A percentile compares a stretch with the other conserved stretches of the same genome.
phyloP scores from a whole-genome alignment of 2,888 invertebrate species.

The Calameuta filiformis region DNA sequence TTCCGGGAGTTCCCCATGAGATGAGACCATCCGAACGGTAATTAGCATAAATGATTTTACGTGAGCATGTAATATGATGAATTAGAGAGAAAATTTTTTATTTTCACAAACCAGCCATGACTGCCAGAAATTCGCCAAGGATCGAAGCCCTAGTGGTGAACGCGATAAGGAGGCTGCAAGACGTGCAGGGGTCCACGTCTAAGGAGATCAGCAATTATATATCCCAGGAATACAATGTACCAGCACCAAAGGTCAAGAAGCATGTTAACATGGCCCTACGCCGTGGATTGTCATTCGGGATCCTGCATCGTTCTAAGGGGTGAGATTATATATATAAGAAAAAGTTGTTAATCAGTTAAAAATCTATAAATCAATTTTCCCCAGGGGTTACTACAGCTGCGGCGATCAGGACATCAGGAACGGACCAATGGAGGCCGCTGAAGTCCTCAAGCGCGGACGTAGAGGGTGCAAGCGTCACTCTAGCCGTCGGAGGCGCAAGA shows the following conservation, averaged over 20 bases:
- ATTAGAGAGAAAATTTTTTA: not conserved
- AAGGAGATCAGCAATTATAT: conserved; percentile 59
- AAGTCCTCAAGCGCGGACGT: not conserved
- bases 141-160: conserved; percentile 55
- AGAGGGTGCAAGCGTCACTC: not conserved
- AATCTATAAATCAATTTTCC: not conserved
- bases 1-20: not conserved
- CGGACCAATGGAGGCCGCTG: not conserved
- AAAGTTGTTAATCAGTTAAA: not conserved
- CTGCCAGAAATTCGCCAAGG: conserved; percentile 40
- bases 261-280: conserved; percentile 52
- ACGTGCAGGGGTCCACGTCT: conserved; percentile 53
- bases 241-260: conserved; percentile 39
- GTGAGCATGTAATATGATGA: not conserved
- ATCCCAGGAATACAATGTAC: conserved; percentile 52
- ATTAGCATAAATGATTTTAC: not conserved
- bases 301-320: conserved; percentile 53
- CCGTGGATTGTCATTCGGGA: conserved; percentile 57
- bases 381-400: not conserved
- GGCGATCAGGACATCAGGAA: not conserved
- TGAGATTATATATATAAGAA: conserved; percentile 21
- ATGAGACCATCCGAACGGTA: not conserved
- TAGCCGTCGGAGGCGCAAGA: not conserved
- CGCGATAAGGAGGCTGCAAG: conserved; percentile 55
- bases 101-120: conserved; percentile 23